Conservation (phyloP, 2,797 vertebrate genomes). For the Taenioides sp. region DNA sequence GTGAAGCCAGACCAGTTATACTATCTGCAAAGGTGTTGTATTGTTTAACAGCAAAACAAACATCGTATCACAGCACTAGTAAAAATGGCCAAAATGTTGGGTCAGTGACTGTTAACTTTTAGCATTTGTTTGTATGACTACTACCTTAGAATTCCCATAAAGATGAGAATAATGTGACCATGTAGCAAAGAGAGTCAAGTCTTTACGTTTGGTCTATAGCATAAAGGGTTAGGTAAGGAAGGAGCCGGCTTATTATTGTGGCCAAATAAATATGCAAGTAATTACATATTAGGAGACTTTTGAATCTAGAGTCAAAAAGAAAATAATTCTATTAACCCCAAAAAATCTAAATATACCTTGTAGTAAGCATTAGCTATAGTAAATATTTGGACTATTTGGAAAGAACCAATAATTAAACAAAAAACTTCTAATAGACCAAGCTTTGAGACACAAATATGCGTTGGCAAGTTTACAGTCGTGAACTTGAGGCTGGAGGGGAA, state of each 20-base stretch:
- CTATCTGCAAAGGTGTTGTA: slow-evolving; percentile 17
- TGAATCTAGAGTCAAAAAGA: not conserved
- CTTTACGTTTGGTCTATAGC: not conserved
- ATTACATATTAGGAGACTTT: not conserved
- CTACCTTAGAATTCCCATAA: not conserved
- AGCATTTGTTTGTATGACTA: slow-evolving; percentile 7
- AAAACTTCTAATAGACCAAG: slow-evolving; percentile 21
- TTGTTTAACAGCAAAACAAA: slow-evolving; percentile 39
- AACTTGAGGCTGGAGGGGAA: slow-evolving; percentile 15
- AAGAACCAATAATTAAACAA: not conserved
- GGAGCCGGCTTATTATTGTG: not conserved
- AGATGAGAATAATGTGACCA: not conserved
- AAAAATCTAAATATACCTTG: not conserved
- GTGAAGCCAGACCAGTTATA: slow-evolving; percentile 10
- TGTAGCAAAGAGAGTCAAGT: not conserved
- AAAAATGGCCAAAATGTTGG: slow-evolving; percentile 5
- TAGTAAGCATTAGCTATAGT: too few species aligned
- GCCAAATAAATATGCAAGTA: not conserved
- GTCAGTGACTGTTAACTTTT: slow-evolving; percentile 7
- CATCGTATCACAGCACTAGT: slow-evolving; percentile 6
- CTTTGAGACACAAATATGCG: slow-evolving; percentile 23
- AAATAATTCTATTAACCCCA: not conserved
- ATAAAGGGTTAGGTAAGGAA: not conserved
- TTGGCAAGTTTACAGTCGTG: slow-evolving; percentile 15
- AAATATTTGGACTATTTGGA: too few species aligned